phyloP scores from a whole-genome alignment of 2,888 invertebrate species.

The Sepioteuthis lessoniana region DNA sequence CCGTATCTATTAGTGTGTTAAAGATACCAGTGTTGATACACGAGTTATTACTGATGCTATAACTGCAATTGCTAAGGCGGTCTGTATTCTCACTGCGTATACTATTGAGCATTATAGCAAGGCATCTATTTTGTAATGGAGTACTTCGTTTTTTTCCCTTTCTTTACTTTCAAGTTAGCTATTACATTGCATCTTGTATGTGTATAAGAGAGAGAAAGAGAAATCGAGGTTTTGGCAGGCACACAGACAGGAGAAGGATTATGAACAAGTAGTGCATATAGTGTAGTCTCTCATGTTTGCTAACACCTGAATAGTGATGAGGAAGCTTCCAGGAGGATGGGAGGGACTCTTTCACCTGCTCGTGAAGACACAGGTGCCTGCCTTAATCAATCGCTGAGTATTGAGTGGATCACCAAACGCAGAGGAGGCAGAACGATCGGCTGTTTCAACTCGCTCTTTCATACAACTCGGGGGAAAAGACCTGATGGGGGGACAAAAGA shows the following conservation, averaged over 20 bases:
- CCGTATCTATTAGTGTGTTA: too few relatives aligned
- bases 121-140: too few relatives aligned
- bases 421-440: background rate
- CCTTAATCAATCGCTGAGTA: background rate
- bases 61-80: too few relatives aligned
- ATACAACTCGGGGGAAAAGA: background rate
- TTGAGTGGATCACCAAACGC: background rate
- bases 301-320: background rate
- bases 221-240: background rate
- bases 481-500: background rate
- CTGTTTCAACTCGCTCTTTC: background rate
- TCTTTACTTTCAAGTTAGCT: background rate
- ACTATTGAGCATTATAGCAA: too few relatives aligned
- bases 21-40: too few relatives aligned
- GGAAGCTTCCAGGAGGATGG: background rate
- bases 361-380: slow-evolving; percentile 23
- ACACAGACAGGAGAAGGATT: background rate
- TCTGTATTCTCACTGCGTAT: too few relatives aligned
- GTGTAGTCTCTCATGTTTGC: background rate
- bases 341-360: background rate
- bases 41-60: too few relatives aligned
- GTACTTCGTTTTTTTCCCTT: too few relatives aligned
- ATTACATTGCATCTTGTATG: background rate
- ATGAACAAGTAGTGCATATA: background rate
- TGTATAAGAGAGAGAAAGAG: background rate